phyloP scores from a whole-genome alignment of 2,113 vertebrate genomes.

The Urocolius indicus region DNA sequence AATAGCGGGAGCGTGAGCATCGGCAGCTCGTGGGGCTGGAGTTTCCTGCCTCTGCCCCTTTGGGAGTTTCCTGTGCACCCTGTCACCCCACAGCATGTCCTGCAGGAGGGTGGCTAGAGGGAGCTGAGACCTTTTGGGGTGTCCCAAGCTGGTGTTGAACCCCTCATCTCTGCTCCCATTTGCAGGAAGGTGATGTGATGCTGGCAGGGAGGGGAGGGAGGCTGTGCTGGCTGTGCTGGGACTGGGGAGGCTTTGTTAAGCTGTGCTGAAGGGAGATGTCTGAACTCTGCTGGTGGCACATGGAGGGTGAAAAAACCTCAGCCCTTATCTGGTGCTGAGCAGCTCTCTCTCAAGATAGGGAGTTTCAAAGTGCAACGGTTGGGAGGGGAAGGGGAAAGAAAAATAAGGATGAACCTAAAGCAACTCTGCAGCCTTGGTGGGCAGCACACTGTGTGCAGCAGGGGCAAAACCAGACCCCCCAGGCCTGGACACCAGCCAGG shows the following conservation, averaged over 20 bases:
- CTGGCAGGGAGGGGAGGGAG: too few relatives aligned
- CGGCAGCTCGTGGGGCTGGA: neutral
- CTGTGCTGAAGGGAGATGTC: neutral
- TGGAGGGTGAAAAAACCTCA: neutral
- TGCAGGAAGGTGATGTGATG: fast-evolving
- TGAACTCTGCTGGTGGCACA: fast-evolving
- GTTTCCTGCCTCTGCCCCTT: neutral
- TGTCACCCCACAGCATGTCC: neutral
- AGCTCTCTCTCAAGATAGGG: neutral
- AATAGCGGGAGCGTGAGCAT: neutral
- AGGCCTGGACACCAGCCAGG: neutral
- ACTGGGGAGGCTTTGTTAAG: neutral
- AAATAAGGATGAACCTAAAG: neutral
- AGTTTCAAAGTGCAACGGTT: slow-evolving; percentile 10
- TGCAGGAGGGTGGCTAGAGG: fast-evolving
- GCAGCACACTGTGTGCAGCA: fast-evolving
- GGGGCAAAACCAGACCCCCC: neutral
- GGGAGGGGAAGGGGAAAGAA: neutral
- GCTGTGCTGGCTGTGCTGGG: neutral
- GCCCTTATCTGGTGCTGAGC: neutral
- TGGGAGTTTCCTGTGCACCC: neutral
- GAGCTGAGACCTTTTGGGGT: neutral
- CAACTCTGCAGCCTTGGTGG: neutral
- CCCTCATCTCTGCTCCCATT: neutral
- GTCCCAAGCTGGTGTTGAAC: neutral